Evolutionary conservation across 2,797 vertebrate species (phyloP).

Genomic region (Myioborus miniatus): DNA sequence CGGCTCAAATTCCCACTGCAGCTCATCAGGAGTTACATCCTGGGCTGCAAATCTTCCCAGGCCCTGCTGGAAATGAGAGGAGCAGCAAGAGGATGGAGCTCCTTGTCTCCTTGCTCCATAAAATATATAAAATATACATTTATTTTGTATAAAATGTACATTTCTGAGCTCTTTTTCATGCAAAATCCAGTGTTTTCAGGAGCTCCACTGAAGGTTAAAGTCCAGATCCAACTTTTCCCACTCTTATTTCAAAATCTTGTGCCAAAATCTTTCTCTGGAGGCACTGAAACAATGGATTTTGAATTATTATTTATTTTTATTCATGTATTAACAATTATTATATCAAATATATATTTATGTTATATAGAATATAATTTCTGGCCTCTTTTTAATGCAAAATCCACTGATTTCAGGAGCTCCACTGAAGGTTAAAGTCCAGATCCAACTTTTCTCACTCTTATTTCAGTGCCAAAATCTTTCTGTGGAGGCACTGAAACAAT

Average conservation of each 20-base stretch:
- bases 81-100: not conserved
- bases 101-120: not conserved
- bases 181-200: not conserved
- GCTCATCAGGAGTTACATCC: constrained; percentile 13
- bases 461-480: too few species aligned
- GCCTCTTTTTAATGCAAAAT: too few species aligned
- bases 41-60: not conserved
- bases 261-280: too few species aligned
- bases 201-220: not conserved
- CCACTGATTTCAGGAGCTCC: too few species aligned
- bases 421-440: too few species aligned
- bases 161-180: not conserved
- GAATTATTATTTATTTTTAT: too few species aligned
- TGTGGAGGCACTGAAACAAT: too few species aligned
- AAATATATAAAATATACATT: not conserved
- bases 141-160: rapidly evolving
- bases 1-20: not conserved
- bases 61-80: not conserved
- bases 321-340: too few species aligned
- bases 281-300: not conserved
- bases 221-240: not conserved
- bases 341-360: rapidly evolving
- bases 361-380: too few species aligned
- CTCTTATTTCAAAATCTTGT: too few species aligned
- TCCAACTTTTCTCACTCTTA: too few species aligned